Evolutionary conservation across 2,113 vertebrate species (phyloP).

Genomic region (Rhynchopsitta pachyrhyncha): DNA sequence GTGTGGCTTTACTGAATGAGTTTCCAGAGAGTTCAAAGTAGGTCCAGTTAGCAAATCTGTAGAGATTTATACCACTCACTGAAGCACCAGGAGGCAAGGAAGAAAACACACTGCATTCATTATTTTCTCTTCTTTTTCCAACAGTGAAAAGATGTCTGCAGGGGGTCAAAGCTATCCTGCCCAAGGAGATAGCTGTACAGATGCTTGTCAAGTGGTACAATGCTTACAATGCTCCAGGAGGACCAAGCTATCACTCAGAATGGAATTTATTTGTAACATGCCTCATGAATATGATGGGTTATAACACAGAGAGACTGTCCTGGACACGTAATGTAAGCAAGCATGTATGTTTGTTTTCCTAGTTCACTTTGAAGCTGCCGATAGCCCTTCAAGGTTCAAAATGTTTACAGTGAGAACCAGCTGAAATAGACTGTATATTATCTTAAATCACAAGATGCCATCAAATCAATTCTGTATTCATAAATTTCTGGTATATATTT

Average conservation of each 20-base stretch:
- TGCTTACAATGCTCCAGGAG: slow-evolving; percentile 92
- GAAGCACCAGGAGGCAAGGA: not conserved
- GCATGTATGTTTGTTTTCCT: not conserved
- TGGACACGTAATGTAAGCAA: slow-evolving; percentile 91
- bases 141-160: slow-evolving; percentile 92
- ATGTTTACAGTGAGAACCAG: not conserved
- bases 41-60: not conserved
- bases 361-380: not conserved
- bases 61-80: not conserved
- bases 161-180: slow-evolving; percentile 88
- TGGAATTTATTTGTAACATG: slow-evolving; percentile 96
- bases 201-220: slow-evolving; percentile 98
- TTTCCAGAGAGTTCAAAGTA: not conserved
- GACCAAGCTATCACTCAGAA: slow-evolving; percentile 89
- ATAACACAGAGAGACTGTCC: slow-evolving; percentile 90
- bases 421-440: not conserved
- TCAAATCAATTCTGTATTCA: rapidly evolving
- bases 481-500: rapidly evolving
- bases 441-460: not conserved
- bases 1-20: not conserved
- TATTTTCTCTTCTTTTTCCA: not conserved
- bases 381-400: not conserved
- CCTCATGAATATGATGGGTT: slow-evolving; percentile 97
- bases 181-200: slow-evolving; percentile 92
- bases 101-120: not conserved